Base-by-base conservation (phyloP, 1,140 invertebrate genomes). In the Bombus waltoni region DNA sequence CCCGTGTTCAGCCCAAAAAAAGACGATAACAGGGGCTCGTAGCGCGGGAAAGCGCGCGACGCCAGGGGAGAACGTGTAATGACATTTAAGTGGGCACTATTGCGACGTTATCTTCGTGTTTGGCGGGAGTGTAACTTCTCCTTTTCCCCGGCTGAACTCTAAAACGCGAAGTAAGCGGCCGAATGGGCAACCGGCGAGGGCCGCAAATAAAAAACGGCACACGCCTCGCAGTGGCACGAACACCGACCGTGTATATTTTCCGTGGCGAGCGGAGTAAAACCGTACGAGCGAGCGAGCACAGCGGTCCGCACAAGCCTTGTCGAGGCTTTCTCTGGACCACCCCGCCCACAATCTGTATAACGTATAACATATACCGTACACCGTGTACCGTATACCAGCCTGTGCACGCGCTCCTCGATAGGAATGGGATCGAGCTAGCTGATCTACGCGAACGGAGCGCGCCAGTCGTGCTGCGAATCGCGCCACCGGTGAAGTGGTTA, bases 251-350 rank as follows among this genome's bases (percentile, higher is more conserved):
- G 42, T 76, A 73, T 88, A 86, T 91, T 87, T 78, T 72, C 78
- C 72, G 84, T 72, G 68, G 71, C 71, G 86, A 73, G 66, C 84
- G 86, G 72, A 75, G 82, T 32, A 47, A 84, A 65, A 18, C 38
- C 82, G 32, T 32, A 32, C 32, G 78, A 82, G 73, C 73, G 87
- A 76, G 40, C 87, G 66, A 77, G 62, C 88, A 66, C 78, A 57
- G 28, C 71, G 65, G 77, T 35, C 65, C 65, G 79, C 79, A 47
- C 88, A 66, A 70, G 88, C 79, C 71, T 81, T 82, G 70, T 62
- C 88, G 85, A 89, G 86, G 93, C 93, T 94, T 94, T 94, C 93
- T 94, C 93, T 93, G 93, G 92, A 92, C 91, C 92, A 94, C 91
- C 91, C 92, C 93, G 93, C 93, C 93, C 93, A 93, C 93, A 89